Percentiles rank a stretch among this genome's conserved stretches.
These are phyloP conservation scores for Nephrocerus scutellatus DNA, from an alignment of 2,888 invertebrate genomes.

Conservation along the genomic window DNA sequence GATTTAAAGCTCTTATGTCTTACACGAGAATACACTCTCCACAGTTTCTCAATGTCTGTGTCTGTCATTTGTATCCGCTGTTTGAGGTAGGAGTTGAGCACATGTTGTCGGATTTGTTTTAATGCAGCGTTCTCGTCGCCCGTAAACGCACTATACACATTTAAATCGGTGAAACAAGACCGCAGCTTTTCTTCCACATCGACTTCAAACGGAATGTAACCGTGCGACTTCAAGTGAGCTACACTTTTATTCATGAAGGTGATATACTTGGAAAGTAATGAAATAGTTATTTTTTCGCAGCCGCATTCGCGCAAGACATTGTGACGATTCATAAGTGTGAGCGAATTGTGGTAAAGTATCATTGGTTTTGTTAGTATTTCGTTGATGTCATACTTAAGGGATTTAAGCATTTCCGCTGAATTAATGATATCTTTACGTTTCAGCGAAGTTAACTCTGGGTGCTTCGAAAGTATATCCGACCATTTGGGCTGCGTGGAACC, in stretches of 20 bases:
- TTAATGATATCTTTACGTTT: slow-evolving; percentile 37
- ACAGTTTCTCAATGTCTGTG: slow-evolving; percentile 39
- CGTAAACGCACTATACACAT: slow-evolving; percentile 20
- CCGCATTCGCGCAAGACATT: slow-evolving; percentile 58
- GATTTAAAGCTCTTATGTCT: slow-evolving; percentile 49
- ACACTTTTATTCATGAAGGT: slow-evolving; percentile 40
- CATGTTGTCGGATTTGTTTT: slow-evolving; percentile 33
- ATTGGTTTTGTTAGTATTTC: slow-evolving; percentile 53
- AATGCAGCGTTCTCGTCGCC: slow-evolving; percentile 31
- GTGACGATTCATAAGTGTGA: slow-evolving; percentile 56
- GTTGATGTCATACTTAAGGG: slow-evolving; percentile 46
- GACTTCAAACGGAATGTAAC: slow-evolving; percentile 40
- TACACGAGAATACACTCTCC: slow-evolving; percentile 40
- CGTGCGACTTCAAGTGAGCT: slow-evolving; percentile 41
- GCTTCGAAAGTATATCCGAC: slow-evolving; percentile 30
- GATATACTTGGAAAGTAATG: slow-evolving; percentile 45
- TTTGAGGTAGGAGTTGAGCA: slow-evolving; percentile 42
- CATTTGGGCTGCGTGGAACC: slow-evolving; percentile 34
- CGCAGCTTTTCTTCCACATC: slow-evolving; percentile 45
- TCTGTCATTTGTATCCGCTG: slow-evolving; percentile 45
- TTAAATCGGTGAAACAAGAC: slow-evolving; percentile 29
- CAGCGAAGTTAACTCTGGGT: slow-evolving; percentile 34
- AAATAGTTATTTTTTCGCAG: slow-evolving; percentile 46
- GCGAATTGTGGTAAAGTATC: slow-evolving; percentile 53
- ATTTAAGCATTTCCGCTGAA: slow-evolving; percentile 30